Evolutionary conservation across 2,888 invertebrate species (phyloP), one percentile per base, ranked within the genome.

Genomic region (Drosophila heteroneura): DNA sequence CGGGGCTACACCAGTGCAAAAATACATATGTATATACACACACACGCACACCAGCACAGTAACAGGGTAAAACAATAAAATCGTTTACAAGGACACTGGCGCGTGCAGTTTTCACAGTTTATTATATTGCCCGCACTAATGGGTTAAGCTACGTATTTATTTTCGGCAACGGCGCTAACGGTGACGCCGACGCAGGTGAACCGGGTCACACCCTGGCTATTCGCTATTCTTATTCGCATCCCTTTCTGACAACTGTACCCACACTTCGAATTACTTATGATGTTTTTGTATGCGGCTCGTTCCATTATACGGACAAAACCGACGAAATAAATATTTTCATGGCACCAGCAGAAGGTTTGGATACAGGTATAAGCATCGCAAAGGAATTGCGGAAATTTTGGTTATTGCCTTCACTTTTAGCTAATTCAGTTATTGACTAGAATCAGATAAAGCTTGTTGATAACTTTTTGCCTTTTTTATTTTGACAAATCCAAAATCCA

Each of bases 41-140:
- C 54, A 52, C 58, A 58, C 49, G 39, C 39, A 33, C 41, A 49
- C 26, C n/a, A 52, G 30, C 41, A 59, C 59, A 37, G 44, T 86
- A 68, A 72, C 83, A 73, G 84, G 82, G 70, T 87, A 84, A 78
- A 78, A 76, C 76, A 72, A 82, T 74, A 84, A 73, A 66, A 65
- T 37, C 67, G 62, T 63, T 63, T 54, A 61, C 63, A 74, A 67
- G 66, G 37, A 62, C 57, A 64, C 56, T 51, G 35, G 30, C 61
- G 58, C 66, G 59, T 53, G 47, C 47, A 22, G 51, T 67, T 47
- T 52, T 56, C 49, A 66, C 33, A 30, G 33, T 58, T 19, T 26
- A 62, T 63, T 67, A 30, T 10, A 47, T 16, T 33, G 30, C 39
- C 12, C 22, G 16, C 28, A 51, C 53, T 54, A 61, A 51, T 62